Percentiles rank a stretch among this genome's conserved stretches.
Evolutionary conservation across 1,140 invertebrate genomes (phyloP).

Genomic region (Bacillus rossius): DNA sequence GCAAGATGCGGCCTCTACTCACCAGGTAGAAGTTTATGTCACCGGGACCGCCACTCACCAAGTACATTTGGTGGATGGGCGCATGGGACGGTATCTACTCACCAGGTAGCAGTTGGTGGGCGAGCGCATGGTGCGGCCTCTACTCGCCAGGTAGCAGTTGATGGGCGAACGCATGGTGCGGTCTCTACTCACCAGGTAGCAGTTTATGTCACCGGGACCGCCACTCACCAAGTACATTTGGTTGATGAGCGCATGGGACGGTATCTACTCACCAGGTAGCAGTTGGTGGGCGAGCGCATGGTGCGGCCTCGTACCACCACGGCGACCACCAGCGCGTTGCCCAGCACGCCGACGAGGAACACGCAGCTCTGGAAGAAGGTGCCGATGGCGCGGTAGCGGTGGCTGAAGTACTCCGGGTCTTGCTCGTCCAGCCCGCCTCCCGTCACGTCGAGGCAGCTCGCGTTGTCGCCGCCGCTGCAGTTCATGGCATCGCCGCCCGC

Average conservation of each 20-base stretch:
- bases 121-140: constrained; percentile 50
- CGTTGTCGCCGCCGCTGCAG: too few relatives aligned
- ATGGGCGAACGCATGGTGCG: constrained; percentile 53
- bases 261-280: constrained; percentile 47
- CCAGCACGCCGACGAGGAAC: constrained; percentile 49
- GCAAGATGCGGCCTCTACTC: too few relatives aligned
- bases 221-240: not conserved
- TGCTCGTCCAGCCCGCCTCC: too few relatives aligned
- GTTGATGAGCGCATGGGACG: not conserved
- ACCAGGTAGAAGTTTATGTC: too few relatives aligned
- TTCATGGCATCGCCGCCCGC: too few relatives aligned
- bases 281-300: constrained; percentile 58
- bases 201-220: too few relatives aligned
- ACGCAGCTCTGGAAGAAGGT: constrained; percentile 52
- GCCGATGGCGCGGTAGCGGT: constrained; percentile 47
- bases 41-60: too few relatives aligned
- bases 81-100: too few relatives aligned
- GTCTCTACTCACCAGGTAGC: constrained; percentile 50
- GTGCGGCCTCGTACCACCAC: constrained; percentile 43
- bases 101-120: constrained; percentile 60
- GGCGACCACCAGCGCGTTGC: constrained; percentile 51
- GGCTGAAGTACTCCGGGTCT: constrained; percentile 43
- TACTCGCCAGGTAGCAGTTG: constrained; percentile 53
- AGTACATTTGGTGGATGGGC: too few relatives aligned
- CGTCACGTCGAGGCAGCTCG: too few relatives aligned